Conservation (phyloP, 2,797 vertebrate species). For the Decapterus maruadsi region DNA sequence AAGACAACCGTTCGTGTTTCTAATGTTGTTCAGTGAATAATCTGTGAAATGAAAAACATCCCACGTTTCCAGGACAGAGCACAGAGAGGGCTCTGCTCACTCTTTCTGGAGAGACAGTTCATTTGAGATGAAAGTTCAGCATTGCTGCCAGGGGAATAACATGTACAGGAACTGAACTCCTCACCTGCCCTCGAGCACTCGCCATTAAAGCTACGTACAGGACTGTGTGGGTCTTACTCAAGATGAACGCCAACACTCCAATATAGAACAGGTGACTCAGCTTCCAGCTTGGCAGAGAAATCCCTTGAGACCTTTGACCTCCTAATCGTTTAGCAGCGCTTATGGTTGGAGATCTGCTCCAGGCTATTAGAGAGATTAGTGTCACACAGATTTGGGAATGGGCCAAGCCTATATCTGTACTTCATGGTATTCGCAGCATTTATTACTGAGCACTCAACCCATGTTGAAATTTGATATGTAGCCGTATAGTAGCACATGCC, state of each 20-base stretch:
- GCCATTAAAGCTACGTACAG: constrained; percentile 30
- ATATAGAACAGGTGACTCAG: constrained; percentile 83
- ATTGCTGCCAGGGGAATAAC: constrained; percentile 29
- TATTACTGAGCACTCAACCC: constrained; percentile 67
- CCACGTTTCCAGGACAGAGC: constrained; percentile 8
- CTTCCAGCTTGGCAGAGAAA: constrained; percentile 75
- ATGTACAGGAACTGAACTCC: constrained; percentile 52
- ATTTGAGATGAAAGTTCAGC: constrained; percentile 39
- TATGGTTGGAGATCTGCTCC: constrained; percentile 81
- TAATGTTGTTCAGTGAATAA: not conserved
- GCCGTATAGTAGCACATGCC: constrained; percentile 62
- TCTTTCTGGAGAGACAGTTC: constrained; percentile 12
- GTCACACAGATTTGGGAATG: constrained; percentile 78
- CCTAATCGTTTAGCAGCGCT: constrained; percentile 80
- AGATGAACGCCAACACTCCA: constrained; percentile 60
- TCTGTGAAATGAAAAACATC: constrained; percentile 16
- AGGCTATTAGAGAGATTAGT: constrained; percentile 82
- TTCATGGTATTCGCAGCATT: constrained; percentile 80
- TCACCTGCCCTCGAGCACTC: constrained; percentile 19
- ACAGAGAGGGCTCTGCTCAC: not conserved
- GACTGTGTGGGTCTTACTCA: constrained; percentile 36
- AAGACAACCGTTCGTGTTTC: not conserved
- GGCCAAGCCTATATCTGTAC: constrained; percentile 81
- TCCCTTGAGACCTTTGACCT: constrained; percentile 80
- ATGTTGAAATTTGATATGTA: constrained; percentile 66